These are phyloP conservation scores for Nephotettix cincticeps DNA, from an alignment of 1,140 invertebrate species.

Conservation along the genomic window DNA sequence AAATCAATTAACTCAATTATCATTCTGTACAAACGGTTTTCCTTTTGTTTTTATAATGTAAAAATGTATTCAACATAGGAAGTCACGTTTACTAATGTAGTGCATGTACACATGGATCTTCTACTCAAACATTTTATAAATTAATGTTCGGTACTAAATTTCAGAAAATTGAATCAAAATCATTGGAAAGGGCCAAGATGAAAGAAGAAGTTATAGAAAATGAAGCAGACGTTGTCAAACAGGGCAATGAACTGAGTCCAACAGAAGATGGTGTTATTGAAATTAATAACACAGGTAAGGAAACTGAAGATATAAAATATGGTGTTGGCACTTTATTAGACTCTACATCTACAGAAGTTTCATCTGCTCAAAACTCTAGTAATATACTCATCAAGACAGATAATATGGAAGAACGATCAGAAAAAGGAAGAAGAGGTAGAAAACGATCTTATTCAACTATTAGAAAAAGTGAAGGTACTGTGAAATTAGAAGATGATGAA, in stretches of 20 bases:
- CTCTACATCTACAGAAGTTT: not conserved
- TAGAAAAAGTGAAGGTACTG: not conserved
- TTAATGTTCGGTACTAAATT: too few relatives aligned
- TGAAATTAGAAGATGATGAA: too few relatives aligned
- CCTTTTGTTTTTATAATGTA: too few relatives aligned
- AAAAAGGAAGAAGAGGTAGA: not conserved
- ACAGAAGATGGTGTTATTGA: not conserved
- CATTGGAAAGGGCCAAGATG: too few relatives aligned
- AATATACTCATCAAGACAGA: not conserved
- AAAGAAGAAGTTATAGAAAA: too few relatives aligned
- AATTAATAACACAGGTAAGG: not conserved
- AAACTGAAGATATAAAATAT: not conserved
- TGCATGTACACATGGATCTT: too few relatives aligned
- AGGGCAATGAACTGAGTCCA: not conserved
- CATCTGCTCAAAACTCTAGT: not conserved
- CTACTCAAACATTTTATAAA: too few relatives aligned
- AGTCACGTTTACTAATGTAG: too few relatives aligned
- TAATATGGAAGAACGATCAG: not conserved
- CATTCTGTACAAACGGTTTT: too few relatives aligned
- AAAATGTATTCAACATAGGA: too few relatives aligned
- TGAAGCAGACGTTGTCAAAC: not conserved
- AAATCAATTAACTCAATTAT: too few relatives aligned
- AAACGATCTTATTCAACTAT: not conserved
- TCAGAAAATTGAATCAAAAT: too few relatives aligned
- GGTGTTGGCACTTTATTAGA: not conserved